Evolutionary conservation across 2,797 vertebrate species (phyloP).

Genomic region (Menidia menidia): DNA sequence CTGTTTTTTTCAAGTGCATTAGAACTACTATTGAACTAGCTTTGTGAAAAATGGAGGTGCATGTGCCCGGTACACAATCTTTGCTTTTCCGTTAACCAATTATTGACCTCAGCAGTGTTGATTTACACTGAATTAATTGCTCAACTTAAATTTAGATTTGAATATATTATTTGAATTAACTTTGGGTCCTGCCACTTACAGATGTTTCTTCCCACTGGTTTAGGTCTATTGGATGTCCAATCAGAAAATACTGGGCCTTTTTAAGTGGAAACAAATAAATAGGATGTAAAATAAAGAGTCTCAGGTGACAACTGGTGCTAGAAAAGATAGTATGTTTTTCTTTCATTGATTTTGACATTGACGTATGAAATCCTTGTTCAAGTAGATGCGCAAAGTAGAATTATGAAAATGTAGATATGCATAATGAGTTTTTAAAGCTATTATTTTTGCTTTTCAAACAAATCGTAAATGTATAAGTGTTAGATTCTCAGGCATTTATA

Average conservation of each 20-base stretch:
- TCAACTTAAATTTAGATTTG: neutral
- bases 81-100: slow-evolving; percentile 38
- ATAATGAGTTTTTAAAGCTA: too few relatives aligned
- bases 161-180: neutral
- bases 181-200: neutral
- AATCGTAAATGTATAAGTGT: neutral
- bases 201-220: neutral
- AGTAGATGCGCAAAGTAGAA: too few relatives aligned
- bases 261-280: too few relatives aligned
- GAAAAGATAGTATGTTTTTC: too few relatives aligned
- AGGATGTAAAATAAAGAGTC: too few relatives aligned
- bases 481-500: neutral
- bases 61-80: slow-evolving; percentile 37
- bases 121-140: neutral
- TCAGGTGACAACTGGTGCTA: too few relatives aligned
- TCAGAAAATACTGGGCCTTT: too few relatives aligned
- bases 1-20: slow-evolving; percentile 79
- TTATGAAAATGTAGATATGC: too few relatives aligned
- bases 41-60: slow-evolving; percentile 72
- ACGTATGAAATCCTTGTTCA: too few relatives aligned
- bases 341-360: too few relatives aligned
- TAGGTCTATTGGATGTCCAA: too few relatives aligned
- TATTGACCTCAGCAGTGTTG: slow-evolving; percentile 1
- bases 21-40: slow-evolving; percentile 84
- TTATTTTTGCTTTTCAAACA: neutral